Evolutionary conservation across 2,888 invertebrate species (phyloP).

Genomic region (Fissipunctia ypsillon): DNA sequence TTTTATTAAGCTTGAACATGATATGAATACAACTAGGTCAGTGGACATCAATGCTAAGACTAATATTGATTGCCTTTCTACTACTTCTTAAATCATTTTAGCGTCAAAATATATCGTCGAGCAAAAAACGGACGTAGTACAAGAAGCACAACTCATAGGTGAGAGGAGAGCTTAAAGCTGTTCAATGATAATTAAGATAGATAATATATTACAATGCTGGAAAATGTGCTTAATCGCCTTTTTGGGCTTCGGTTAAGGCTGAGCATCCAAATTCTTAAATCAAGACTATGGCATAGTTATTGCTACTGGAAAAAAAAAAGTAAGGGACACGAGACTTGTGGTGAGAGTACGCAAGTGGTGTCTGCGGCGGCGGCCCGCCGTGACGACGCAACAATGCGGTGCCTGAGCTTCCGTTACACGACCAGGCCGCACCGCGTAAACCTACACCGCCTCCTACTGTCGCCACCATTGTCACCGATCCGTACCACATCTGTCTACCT

Average conservation of each 20-base stretch:
- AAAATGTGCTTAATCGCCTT: not conserved
- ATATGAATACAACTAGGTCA: constrained; percentile 41
- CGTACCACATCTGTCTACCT: constrained; percentile 48
- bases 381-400: constrained; percentile 76
- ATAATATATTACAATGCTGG: not conserved
- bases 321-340: constrained; percentile 49
- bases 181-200: not conserved
- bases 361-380: constrained; percentile 65
- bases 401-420: constrained; percentile 77
- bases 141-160: not conserved
- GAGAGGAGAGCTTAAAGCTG: not conserved
- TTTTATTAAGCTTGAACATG: constrained; percentile 40
- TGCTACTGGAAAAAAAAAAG: constrained; percentile 10
- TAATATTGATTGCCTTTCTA: constrained; percentile 20
- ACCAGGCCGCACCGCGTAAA: constrained; percentile 70
- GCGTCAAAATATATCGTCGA: not conserved
- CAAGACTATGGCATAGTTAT: not conserved
- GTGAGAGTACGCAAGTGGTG: constrained; percentile 65
- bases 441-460: constrained; percentile 75
- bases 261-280: not conserved
- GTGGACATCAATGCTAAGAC: constrained; percentile 21
- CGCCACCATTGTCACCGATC: constrained; percentile 68
- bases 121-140: not conserved
- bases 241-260: not conserved
- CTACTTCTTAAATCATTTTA: constrained; percentile 13